Evolutionary conservation across 2,888 invertebrate genomes (phyloP).

Genomic region (Aleiodes testaceus): DNA sequence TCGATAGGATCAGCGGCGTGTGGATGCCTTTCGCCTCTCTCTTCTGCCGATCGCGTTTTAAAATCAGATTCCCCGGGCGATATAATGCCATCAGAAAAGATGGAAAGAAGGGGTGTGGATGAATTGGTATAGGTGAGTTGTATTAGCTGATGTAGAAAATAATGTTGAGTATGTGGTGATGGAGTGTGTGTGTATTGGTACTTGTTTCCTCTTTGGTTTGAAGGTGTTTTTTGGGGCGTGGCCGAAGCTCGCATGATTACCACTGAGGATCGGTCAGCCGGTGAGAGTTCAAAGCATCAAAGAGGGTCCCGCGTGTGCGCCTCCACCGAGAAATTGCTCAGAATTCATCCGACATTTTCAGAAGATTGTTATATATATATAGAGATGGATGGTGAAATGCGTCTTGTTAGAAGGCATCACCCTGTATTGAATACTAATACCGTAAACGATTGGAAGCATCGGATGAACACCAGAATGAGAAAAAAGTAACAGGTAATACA

Average conservation of each 20-base stretch:
- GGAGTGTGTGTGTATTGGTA: constrained; percentile 30
- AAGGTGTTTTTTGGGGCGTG: constrained; percentile 73
- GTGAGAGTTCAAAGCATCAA: constrained; percentile 74
- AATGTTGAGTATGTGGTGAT: constrained; percentile 31
- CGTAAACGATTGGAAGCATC: constrained; percentile 4
- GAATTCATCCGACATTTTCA: constrained; percentile 60
- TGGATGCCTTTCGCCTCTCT: constrained; percentile 9
- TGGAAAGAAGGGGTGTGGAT: not conserved
- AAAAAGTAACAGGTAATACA: not conserved
- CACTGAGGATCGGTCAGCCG: constrained; percentile 71
- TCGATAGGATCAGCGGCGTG: constrained; percentile 19
- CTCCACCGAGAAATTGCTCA: constrained; percentile 67
- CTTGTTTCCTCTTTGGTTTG: constrained; percentile 38
- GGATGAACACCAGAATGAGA: no score
- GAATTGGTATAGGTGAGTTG: not conserved
- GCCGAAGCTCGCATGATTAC: constrained; percentile 71
- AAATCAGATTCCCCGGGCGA: constrained; percentile 59
- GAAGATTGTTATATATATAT: not conserved
- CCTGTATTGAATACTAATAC: constrained; percentile 10
- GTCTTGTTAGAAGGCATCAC: constrained; percentile 37
- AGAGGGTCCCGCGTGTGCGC: constrained; percentile 66
- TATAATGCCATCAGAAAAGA: constrained; percentile 9
- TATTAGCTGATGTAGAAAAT: constrained; percentile 22
- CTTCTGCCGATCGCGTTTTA: constrained; percentile 57
- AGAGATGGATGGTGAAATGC: not conserved